phyloP scores from a whole-genome alignment of 2,797 vertebrate genomes.

The Cichlasoma orientale region DNA sequence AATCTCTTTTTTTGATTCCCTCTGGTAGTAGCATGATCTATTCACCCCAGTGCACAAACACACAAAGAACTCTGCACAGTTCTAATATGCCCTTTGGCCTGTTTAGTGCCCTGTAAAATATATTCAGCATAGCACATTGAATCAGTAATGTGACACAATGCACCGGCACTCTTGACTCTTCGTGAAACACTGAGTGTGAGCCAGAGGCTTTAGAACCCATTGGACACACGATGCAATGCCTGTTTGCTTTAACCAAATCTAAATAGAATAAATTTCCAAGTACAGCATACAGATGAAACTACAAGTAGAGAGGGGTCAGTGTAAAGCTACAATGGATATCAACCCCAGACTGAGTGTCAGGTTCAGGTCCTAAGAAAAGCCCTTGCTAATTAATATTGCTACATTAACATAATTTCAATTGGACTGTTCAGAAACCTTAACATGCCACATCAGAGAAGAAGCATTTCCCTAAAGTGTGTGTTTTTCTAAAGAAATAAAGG shows the following conservation, averaged over 20 bases:
- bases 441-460: slow-evolving; percentile 61
- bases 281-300: slow-evolving; percentile 54
- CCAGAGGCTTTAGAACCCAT: slow-evolving; percentile 30
- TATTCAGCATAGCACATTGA: slow-evolving; percentile 39
- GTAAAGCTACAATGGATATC: slow-evolving; percentile 77
- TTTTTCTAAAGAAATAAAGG: slow-evolving; percentile 36
- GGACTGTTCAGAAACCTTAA: slow-evolving; percentile 69
- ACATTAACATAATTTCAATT: slow-evolving; percentile 81
- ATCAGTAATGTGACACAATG: slow-evolving; percentile 37
- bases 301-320: slow-evolving; percentile 57
- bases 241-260: slow-evolving; percentile 26
- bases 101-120: slow-evolving; percentile 56
- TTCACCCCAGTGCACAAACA: slow-evolving; percentile 42
- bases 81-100: slow-evolving; percentile 39
- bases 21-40: slow-evolving; percentile 27
- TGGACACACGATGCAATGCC: slow-evolving; percentile 28
- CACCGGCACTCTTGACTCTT: slow-evolving; percentile 19
- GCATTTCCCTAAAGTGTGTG: slow-evolving; percentile 26
- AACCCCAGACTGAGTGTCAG: slow-evolving; percentile 65
- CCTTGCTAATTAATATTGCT: slow-evolving; percentile 87
- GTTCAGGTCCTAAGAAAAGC: slow-evolving; percentile 80
- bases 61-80: slow-evolving; percentile 30
- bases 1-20: slow-evolving; percentile 37
- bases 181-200: slow-evolving; percentile 22
- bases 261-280: slow-evolving; percentile 37